Evolutionary conservation across 2,113 vertebrate species (phyloP), one percentile per base, ranked within the genome.

Genomic region (Halcyon malimbica): DNA sequence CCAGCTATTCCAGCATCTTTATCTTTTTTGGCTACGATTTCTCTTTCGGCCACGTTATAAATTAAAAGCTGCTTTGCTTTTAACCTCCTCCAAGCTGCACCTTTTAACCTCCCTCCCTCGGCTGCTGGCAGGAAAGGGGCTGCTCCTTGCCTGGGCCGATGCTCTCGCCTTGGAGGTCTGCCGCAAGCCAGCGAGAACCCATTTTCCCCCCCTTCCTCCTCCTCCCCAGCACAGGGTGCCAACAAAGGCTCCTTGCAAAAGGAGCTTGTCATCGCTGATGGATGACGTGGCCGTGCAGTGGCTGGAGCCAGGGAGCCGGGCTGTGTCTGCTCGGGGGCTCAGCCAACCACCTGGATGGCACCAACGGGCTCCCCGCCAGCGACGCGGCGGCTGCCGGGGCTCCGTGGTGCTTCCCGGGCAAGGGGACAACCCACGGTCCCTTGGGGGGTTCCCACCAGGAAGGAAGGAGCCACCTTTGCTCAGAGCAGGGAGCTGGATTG

Each of bases 1-100:
- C 96, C 95, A 97, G 84, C 92, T 96, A 96, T 96, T 97, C 69
- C 94, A 90, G 65, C 92, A 94, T 83, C 96, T 96, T 97, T 97
- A 95, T 96, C 96, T 96, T 91, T 93, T 92, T 89, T 90, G 93
- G 91, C 94, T 96, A 87, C 77, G 64, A 89, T 57, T 63, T 76
- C 90, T 95, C 94, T 75, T 60, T 95, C 28, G 95, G 93, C 94
- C 93, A 96, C 90, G n/a, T 92, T 83, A 91, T 96, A 97, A 97
- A 97, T 97, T 94, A 95, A 53, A 82, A 85, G 46, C 82, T 51
- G 91, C 92, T 96, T 96, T 63, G 89, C 94, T 97, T 96, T 95
- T 44, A 97, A 90, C 71, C 89, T 91, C 89, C 73, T 92, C 93
- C 93, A 93, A 96, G 75, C 71, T 93, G 91, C 90, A 95, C 94